Conservation (phyloP, 1,140 invertebrate species). For the Sinonovacula constricta region DNA sequence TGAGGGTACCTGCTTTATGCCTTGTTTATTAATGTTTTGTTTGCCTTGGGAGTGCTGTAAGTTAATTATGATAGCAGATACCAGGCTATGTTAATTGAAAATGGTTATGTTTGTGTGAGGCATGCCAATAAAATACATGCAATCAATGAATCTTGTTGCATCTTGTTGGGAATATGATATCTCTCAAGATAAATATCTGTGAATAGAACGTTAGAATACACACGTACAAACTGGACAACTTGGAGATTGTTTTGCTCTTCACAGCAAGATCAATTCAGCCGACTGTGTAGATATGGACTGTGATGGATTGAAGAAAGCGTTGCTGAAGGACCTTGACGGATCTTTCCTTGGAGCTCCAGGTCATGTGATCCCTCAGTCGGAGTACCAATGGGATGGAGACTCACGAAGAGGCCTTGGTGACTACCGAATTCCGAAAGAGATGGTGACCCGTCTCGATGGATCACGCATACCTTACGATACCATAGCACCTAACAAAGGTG, state of each 20-base stretch:
- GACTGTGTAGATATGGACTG: constrained; percentile 78
- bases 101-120: too few relatives aligned
- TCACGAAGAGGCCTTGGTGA: constrained; percentile 71
- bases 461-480: constrained; percentile 8
- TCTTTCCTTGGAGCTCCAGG: constrained; percentile 65
- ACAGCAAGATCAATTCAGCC: constrained; percentile 70
- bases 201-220: too few relatives aligned
- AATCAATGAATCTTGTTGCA: too few relatives aligned
- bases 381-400: constrained; percentile 73
- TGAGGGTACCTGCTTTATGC: too few relatives aligned
- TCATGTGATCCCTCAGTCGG: constrained; percentile 68
- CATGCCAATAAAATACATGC: too few relatives aligned
- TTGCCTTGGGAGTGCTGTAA: too few relatives aligned
- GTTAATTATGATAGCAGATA: too few relatives aligned
- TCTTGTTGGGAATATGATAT: background rate
- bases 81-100: too few relatives aligned
- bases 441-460: constrained; percentile 61
- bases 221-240: too few relatives aligned
- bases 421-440: constrained; percentile 73
- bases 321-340: constrained; percentile 74
- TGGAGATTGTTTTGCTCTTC: constrained; percentile 25
- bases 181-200: background rate
- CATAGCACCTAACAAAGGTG: constrained; percentile 65
- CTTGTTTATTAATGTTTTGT: too few relatives aligned
- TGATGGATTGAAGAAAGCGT: constrained; percentile 73